These are phyloP conservation scores for Heliocidaris erythrogramma DNA, from an alignment of 35 echinoderm and acorn worm species.

Conservation along the genomic window DNA sequence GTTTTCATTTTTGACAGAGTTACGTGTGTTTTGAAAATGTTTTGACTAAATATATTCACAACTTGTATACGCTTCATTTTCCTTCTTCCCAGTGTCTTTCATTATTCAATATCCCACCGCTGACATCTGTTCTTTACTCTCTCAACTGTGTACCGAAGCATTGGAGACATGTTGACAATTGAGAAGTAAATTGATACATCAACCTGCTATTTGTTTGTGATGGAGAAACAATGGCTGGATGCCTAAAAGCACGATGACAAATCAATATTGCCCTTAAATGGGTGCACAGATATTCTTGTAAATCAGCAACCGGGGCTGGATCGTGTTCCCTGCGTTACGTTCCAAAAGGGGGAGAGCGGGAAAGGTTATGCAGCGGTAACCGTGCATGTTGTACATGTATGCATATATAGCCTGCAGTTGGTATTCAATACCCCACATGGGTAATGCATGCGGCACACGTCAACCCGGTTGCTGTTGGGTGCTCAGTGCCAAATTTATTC, in stretches of 20 bases:
- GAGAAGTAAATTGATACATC: slow-evolving; percentile 30
- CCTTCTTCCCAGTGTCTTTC: background rate
- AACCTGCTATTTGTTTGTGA: background rate
- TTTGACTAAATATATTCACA: too few species aligned
- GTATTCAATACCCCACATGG: background rate
- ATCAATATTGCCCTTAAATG: slow-evolving; percentile 34
- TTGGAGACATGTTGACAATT: background rate
- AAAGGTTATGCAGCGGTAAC: background rate
- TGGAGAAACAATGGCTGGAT: background rate
- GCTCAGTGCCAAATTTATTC: background rate
- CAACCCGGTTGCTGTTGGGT: background rate
- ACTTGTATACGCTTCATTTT: too few species aligned
- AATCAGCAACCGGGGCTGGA: slow-evolving; percentile 28
- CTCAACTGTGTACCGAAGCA: background rate
- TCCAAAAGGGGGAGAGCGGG: background rate
- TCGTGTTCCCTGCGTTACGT: background rate
- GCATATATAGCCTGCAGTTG: background rate
- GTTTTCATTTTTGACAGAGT: too few species aligned
- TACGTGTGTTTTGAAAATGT: too few species aligned
- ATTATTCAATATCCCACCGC: background rate
- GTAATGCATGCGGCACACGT: background rate
- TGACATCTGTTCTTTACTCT: background rate
- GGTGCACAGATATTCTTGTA: slow-evolving; percentile 39
- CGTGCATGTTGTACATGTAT: slow-evolving; percentile 2
- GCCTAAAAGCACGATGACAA: slow-evolving; percentile 28